These are phyloP conservation scores for Amphiura filiformis DNA, from an alignment of 35 echinoderm and acorn worm genomes.

Conservation along the genomic window DNA sequence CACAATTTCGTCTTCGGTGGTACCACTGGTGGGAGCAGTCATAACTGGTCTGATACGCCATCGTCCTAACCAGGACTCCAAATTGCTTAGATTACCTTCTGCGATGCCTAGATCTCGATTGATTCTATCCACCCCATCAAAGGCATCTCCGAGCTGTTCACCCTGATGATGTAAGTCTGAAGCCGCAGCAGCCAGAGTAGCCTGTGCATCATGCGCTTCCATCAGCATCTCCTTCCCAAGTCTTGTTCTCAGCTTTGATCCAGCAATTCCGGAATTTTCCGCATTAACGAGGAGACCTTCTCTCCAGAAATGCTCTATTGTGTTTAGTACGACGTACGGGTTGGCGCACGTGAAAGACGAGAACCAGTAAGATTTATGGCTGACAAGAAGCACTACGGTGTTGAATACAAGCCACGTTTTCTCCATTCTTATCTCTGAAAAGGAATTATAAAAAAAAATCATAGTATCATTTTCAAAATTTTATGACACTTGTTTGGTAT, in stretches of 20 bases:
- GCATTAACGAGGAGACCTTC: not conserved
- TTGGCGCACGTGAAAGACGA: not conserved
- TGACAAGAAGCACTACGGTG: not conserved
- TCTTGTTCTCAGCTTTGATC: not conserved
- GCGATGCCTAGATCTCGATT: not conserved
- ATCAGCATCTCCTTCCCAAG: not conserved
- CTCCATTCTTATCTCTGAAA: not conserved
- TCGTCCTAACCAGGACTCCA: not conserved
- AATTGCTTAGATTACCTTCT: not conserved
- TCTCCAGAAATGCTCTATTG: not conserved
- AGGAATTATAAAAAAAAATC: too few relatives aligned
- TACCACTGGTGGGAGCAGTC: not conserved
- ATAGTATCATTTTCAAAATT: too few relatives aligned
- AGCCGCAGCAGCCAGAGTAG: not conserved
- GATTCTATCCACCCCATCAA: not conserved
- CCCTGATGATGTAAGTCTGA: not conserved
- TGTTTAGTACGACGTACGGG: not conserved
- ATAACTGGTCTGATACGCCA: not conserved
- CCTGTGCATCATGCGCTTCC: not conserved
- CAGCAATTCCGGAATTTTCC: not conserved
- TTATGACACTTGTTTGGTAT: too few relatives aligned
- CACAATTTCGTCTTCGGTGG: not conserved
- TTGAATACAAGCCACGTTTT: not conserved
- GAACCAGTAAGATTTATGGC: not conserved
- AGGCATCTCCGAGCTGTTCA: not conserved